Base-by-base conservation (phyloP, 2,888 invertebrate species). In the Augochlorella aurata region DNA sequence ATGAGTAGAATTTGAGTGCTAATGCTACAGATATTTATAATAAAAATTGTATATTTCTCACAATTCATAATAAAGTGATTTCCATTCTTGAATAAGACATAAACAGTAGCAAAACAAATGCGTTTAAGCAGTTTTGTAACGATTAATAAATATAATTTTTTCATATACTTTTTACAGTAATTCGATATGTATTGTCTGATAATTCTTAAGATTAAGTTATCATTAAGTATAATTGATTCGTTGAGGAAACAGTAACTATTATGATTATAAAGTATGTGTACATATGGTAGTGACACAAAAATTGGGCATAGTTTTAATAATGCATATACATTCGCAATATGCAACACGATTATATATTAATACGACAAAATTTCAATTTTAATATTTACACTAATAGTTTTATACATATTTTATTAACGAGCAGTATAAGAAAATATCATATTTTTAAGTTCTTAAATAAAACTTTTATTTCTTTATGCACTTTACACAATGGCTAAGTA, bases 1-100 rank as follows among this genome's bases (percentile, higher is more conserved):
- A 38, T n/a, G n/a, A 38, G 38, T 77, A 75, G 58, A 68, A 68
- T 63, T 61, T 49, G 75, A 78, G 21, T 79, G 69, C 69, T 79
- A 54, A 61, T 66, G 63, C 61, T 66, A 77, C 77, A 73, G 54
- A 81, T 81, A 79, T 79, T 81, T 79, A 83, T 77, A 77, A 74
- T 70, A 61, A 76, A 72, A 29, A 69, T 68, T 79, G 69, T 85
- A 84, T 65, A 79, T 82, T 83, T 79, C 52, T 14, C 50, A 66
- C 52, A 71, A 82, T 49, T 69, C 65, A 18, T 78, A 74, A 83
- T 80, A 78, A 79, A 84, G 63, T 63, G 61, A 54, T 74, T 82
- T 85, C 72, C 29, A 78, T 71, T 84, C 65, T 67, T 18, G 63
- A 63, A 74, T 21, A 47, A 65, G 44, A 58, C 58, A 70, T 5